Percentiles rank a stretch among this genome's conserved stretches.
Evolutionary conservation across 2,797 vertebrate species (phyloP).

Genomic region (Falco peregrinus): DNA sequence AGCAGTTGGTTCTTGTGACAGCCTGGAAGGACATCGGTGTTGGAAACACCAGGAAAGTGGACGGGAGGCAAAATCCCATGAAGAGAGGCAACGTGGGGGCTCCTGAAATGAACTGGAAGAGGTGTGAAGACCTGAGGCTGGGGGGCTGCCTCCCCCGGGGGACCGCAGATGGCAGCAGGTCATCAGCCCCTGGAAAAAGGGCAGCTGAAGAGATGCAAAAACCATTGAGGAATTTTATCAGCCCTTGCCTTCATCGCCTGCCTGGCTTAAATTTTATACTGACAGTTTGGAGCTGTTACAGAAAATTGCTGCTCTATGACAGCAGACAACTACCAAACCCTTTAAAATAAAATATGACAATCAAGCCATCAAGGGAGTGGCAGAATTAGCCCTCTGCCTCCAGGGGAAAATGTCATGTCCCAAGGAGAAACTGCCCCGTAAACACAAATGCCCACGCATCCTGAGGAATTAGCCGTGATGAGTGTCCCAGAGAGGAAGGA

Average conservation of each 20-base stretch:
- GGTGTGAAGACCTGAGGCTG: not conserved
- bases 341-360: not conserved
- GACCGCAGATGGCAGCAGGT: not conserved
- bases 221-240: not conserved
- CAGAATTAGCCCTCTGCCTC: not conserved
- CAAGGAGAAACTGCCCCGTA: slow-evolving; percentile 38
- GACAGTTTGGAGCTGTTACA: slow-evolving; percentile 37
- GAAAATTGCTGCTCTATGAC: not conserved
- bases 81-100: not conserved
- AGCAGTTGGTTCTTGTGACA: not conserved
- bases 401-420: not conserved
- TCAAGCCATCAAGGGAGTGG: not conserved
- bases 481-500: slow-evolving; percentile 17
- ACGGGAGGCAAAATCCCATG: fast-evolving
- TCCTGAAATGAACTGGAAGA: not conserved
- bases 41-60: not conserved
- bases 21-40: fast-evolving
- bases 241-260: not conserved
- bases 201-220: not conserved
- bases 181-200: not conserved
- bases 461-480: not conserved
- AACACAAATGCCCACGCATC: not conserved
- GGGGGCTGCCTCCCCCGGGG: not conserved
- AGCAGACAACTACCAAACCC: not conserved
- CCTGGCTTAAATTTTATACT: not conserved